Conservation (phyloP, 2,888 invertebrate species). For the Acholoe squamosa region DNA sequence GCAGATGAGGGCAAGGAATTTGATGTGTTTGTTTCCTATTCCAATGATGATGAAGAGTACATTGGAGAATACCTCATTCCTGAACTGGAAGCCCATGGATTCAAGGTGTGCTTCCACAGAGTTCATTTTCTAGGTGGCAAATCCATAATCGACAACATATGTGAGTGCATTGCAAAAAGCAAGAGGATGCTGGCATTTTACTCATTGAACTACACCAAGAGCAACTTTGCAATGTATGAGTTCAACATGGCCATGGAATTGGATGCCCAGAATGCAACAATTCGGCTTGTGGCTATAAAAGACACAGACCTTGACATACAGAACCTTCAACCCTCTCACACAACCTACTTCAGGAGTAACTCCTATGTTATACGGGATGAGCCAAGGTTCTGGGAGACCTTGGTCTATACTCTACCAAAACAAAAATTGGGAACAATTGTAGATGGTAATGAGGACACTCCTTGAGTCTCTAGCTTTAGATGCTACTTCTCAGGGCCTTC, state of each 20-base stretch:
- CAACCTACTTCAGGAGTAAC: no score
- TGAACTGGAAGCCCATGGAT: conserved; percentile 68
- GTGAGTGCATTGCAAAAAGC: conserved; percentile 71
- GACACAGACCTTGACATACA: no score
- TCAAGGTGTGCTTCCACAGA: conserved; percentile 71
- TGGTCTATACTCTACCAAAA: no score
- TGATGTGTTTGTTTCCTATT: conserved; percentile 73
- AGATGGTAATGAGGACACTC: no score
- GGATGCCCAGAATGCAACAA: neutral
- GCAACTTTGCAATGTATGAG: conserved; percentile 73
- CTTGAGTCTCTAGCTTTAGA: no score
- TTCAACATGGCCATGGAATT: conserved; percentile 70
- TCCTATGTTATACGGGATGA: no score
- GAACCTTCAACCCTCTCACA: no score
- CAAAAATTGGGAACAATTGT: no score
- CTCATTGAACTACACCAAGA: conserved; percentile 69
- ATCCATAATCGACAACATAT: conserved; percentile 71
- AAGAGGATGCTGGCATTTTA: conserved; percentile 71
- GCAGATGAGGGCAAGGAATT: conserved; percentile 67
- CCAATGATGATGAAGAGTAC: conserved; percentile 59
- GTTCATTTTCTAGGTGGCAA: conserved; percentile 72
- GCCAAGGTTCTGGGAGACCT: no score
- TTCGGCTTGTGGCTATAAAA: no score
- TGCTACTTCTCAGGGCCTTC: no score
- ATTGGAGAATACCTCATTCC: conserved; percentile 17